Conservation (phyloP, 2,888 invertebrate species). For the Pristionchus fissidentatus region DNA sequence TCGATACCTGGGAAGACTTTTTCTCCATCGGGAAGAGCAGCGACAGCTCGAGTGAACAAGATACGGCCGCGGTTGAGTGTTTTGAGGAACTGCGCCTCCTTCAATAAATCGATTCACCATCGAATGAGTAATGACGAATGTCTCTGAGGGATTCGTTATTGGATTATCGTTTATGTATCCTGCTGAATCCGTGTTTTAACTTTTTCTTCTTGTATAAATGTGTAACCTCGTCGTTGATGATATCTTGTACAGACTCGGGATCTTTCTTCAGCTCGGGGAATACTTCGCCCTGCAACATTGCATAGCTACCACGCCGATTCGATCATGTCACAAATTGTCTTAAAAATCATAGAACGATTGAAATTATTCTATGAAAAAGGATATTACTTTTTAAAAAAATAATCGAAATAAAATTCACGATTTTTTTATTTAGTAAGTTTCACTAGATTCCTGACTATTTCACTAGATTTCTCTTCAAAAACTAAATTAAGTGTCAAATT, state of each 20-base stretch:
- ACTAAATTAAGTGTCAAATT: too few species aligned
- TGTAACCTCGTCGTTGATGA: constrained; percentile 90
- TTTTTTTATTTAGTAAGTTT: too few species aligned
- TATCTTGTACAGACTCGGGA: constrained; percentile 89
- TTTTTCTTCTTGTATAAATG: background rate
- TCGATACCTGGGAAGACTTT: constrained; percentile 84
- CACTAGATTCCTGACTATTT: too few species aligned
- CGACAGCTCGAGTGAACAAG: constrained; percentile 90
- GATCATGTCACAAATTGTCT: too few species aligned
- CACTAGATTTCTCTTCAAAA: too few species aligned
- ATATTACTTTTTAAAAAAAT: constrained; percentile 43
- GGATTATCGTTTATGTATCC: too few species aligned
- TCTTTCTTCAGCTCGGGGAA: constrained; percentile 86
- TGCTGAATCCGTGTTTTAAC: background rate
- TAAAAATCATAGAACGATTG: background rate
- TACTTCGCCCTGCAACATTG: constrained; percentile 79
- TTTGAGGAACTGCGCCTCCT: constrained; percentile 94
- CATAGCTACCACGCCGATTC: background rate
- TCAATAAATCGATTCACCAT: background rate
- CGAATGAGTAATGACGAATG: background rate
- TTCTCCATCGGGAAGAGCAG: constrained; percentile 83
- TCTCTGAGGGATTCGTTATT: too few species aligned
- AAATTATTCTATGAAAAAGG: too few species aligned
- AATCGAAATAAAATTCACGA: too few species aligned
- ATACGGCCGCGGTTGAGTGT: constrained; percentile 91